These are phyloP conservation scores for Holocentrus rufus DNA, from an alignment of 2,797 vertebrate genomes.

Conservation along the genomic window DNA sequence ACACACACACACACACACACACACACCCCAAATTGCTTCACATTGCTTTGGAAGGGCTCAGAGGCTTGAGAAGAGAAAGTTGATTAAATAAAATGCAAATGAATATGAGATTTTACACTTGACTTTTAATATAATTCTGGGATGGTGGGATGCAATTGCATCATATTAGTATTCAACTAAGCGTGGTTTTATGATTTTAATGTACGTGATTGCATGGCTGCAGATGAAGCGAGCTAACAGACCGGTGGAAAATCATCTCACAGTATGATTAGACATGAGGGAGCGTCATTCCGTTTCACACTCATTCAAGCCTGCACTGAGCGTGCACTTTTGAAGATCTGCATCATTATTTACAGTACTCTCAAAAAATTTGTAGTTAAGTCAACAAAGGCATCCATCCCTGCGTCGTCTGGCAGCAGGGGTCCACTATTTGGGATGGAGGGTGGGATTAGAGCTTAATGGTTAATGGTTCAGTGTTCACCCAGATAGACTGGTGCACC, in stretches of 20 bases:
- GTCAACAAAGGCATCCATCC: too few relatives aligned
- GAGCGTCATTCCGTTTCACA: slow-evolving; percentile 15
- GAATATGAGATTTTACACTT: slow-evolving; percentile 70
- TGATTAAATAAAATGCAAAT: slow-evolving; percentile 76
- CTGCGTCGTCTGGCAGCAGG: too few relatives aligned
- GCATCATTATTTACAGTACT: slow-evolving; percentile 25
- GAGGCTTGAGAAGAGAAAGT: slow-evolving; percentile 47
- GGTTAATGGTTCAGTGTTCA: too few relatives aligned
- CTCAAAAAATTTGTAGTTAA: too few relatives aligned
- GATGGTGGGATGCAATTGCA: slow-evolving; percentile 42
- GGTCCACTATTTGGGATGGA: too few relatives aligned
- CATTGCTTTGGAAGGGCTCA: slow-evolving; percentile 5
- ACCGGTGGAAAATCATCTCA: slow-evolving; percentile 35
- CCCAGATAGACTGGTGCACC: too few relatives aligned
- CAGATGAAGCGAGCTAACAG: slow-evolving; percentile 30
- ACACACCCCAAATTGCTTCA: slow-evolving; percentile 2
- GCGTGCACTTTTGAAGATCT: not conserved
- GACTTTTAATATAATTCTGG: slow-evolving; percentile 76
- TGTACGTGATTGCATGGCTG: slow-evolving; percentile 37
- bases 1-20: slow-evolving; percentile 2
- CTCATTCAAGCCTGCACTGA: not conserved
- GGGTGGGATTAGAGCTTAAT: too few relatives aligned
- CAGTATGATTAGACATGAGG: slow-evolving; percentile 38
- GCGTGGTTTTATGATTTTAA: slow-evolving; percentile 27
- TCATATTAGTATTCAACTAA: slow-evolving; percentile 57